These are phyloP conservation scores for mouse (Mus musculus) DNA, from an alignment of 2,113 vertebrate genomes.

Conservation along the genomic window DNA sequence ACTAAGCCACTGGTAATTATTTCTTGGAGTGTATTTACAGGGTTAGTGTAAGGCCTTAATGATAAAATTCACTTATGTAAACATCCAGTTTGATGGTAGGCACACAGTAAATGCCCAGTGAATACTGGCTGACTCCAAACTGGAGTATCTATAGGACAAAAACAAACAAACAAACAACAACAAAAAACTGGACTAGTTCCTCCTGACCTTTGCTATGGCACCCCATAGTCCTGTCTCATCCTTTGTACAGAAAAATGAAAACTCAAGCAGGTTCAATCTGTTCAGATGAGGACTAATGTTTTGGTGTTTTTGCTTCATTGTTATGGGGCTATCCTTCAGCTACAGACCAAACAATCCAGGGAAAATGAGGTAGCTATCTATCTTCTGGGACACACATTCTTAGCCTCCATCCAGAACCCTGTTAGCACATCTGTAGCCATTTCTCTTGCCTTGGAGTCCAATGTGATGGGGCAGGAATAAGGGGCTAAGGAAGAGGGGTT, in stretches of 20 bases:
- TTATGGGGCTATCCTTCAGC: not conserved
- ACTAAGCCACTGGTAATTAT: conserved; percentile 45
- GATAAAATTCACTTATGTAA: not conserved
- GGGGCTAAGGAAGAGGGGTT: not conserved
- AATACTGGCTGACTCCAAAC: conserved; percentile 30
- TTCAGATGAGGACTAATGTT: not conserved
- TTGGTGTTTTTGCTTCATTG: conserved; percentile 1
- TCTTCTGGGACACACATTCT: not conserved
- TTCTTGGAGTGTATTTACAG: conserved; percentile 29
- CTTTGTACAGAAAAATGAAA: conserved; percentile 12
- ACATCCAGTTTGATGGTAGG: not conserved
- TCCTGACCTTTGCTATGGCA: not conserved
- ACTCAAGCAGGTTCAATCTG: conserved; percentile 20
- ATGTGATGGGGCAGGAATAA: not conserved
- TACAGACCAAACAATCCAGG: not conserved
- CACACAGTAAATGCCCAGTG: conserved; percentile 43
- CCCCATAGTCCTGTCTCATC: conserved; percentile 28
- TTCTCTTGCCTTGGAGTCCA: not conserved
- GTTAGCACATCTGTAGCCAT: not conserved
- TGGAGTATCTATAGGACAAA: conserved; percentile 7
- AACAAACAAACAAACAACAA: not conserved
- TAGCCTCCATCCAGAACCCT: not conserved
- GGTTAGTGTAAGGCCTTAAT: not conserved
- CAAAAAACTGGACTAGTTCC: not conserved
- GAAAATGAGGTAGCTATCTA: conserved; percentile 1